These are phyloP conservation scores for Boulengeromyrus knoepffleri DNA, from an alignment of 2,113 vertebrate species.

Conservation along the genomic window DNA sequence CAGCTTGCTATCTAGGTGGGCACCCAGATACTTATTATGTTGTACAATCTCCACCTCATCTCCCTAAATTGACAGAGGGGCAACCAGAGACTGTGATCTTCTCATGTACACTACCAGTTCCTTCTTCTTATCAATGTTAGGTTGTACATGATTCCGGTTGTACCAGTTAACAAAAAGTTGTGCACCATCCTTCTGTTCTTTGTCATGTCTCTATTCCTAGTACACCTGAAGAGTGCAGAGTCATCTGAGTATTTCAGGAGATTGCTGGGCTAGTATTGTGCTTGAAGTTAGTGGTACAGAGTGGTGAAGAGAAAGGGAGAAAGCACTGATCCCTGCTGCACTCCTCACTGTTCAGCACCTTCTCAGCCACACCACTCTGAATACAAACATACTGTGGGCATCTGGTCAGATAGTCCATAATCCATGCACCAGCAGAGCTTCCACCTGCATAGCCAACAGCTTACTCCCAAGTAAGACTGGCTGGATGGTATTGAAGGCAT, in stretches of 20 bases:
- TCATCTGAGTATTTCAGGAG: not conserved
- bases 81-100: not conserved
- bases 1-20: not conserved
- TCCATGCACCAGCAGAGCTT: not conserved
- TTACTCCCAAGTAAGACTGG: not conserved
- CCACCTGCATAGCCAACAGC: not conserved
- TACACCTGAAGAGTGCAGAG: not conserved
- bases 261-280: not conserved
- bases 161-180: not conserved
- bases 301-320: not conserved
- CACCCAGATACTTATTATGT: not conserved
- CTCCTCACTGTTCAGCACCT: not conserved
- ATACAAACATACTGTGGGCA: not conserved
- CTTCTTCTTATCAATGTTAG: not conserved
- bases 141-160: not conserved
- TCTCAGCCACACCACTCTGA: not conserved
- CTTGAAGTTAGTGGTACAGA: not conserved
- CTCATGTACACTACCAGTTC: not conserved
- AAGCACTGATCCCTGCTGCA: not conserved
- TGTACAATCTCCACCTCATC: not conserved
- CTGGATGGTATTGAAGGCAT: not conserved
- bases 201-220: not conserved
- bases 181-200: not conserved
- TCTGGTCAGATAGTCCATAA: not conserved
- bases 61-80: not conserved